Percentiles rank a stretch among this genome's conserved stretches.
phyloP scores from a whole-genome alignment of 2,797 vertebrate genomes.

The Pangasius djambal region DNA sequence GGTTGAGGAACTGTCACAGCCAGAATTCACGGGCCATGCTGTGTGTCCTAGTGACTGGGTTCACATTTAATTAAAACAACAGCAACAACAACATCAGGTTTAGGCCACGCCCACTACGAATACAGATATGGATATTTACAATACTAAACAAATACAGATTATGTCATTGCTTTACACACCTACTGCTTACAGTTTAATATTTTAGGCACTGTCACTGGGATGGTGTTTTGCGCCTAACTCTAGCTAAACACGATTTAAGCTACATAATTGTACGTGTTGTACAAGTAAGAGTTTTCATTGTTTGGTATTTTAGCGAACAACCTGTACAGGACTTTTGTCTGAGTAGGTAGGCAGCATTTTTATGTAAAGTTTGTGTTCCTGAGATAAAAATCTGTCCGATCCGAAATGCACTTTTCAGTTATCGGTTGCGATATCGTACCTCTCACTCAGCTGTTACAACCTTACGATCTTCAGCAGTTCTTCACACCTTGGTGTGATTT shows the following conservation, averaged over 20 bases:
- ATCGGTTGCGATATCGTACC: not conserved
- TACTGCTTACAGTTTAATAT: not conserved
- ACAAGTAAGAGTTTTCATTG: not conserved
- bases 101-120: not conserved
- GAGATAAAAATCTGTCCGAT: not conserved
- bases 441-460: not conserved
- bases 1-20: not conserved
- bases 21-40: not conserved
- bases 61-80: not conserved
- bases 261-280: not conserved
- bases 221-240: not conserved
- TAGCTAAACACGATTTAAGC: not conserved
- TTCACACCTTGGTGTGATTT: conserved; percentile 35
- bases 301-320: not conserved
- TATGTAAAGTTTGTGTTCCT: not conserved
- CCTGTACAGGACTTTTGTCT: not conserved
- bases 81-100: not conserved
- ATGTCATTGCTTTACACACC: not conserved
- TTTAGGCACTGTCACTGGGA: not conserved
- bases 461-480: not conserved
- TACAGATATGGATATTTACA: not conserved
- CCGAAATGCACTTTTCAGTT: not conserved
- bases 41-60: not conserved
- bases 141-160: not conserved
- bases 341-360: not conserved